Percentiles rank a stretch among this genome's conserved stretches.
phyloP scores from a whole-genome alignment of 2,888 invertebrate species.

The Villa cingulata region DNA sequence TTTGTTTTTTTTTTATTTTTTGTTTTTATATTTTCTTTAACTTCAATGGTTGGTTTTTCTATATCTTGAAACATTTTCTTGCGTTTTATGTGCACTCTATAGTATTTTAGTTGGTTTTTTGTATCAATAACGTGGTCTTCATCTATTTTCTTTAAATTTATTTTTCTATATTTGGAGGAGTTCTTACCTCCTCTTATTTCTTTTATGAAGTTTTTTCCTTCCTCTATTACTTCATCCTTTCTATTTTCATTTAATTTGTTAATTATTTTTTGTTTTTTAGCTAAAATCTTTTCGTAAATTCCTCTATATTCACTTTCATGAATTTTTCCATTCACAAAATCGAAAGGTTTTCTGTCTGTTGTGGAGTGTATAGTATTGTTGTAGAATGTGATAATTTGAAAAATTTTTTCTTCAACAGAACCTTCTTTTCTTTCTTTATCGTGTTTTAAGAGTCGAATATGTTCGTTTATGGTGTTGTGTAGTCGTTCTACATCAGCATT shows the following conservation, averaged over 20 bases:
- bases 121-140: not conserved
- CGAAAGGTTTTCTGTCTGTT: too few relatives aligned
- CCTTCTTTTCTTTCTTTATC: slow-evolving; percentile 10
- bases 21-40: too few relatives aligned
- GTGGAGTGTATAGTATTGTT: slow-evolving; percentile 13
- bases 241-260: too few relatives aligned
- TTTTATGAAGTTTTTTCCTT: too few relatives aligned
- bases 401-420: slow-evolving; percentile 12
- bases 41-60: too few relatives aligned
- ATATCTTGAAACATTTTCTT: not conserved
- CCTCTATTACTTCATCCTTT: not conserved
- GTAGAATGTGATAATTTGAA: too few relatives aligned
- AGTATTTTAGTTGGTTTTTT: not conserved
- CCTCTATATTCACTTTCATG: too few relatives aligned
- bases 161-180: too few relatives aligned
- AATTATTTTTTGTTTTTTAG: not conserved
- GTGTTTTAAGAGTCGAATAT: slow-evolving; percentile 13
- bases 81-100: not conserved
- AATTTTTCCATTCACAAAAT: too few relatives aligned
- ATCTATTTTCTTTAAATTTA: not conserved
- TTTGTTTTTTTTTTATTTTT: too few relatives aligned
- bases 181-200: too few relatives aligned
- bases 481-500: slow-evolving; percentile 13
- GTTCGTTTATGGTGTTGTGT: too few relatives aligned
- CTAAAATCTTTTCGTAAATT: not conserved